phyloP scores from a whole-genome alignment of 2,888 invertebrate genomes.

The Ophioninae sp. region DNA sequence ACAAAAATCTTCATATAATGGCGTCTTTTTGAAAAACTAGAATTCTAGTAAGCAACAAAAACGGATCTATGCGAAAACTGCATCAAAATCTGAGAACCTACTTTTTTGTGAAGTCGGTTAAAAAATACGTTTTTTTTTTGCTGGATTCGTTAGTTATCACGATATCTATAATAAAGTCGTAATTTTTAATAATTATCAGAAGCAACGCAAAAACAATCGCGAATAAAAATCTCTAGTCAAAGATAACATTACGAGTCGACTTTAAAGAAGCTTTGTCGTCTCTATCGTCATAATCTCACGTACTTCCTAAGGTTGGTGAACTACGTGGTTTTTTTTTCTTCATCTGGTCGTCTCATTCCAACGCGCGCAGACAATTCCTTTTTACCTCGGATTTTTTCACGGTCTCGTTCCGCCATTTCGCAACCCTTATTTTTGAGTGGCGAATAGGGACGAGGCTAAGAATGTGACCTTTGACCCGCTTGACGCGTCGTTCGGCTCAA shows the following conservation, averaged over 20 bases:
- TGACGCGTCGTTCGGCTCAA: constrained; percentile 48
- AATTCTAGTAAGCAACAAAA: too few relatives aligned
- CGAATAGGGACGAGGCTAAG: constrained; percentile 5
- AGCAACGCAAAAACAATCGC: not conserved
- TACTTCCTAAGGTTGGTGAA: constrained; percentile 1
- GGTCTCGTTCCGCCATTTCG: constrained; percentile 39
- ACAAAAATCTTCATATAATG: too few relatives aligned
- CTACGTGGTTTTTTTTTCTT: not conserved
- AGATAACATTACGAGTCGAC: not conserved
- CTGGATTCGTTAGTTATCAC: too few relatives aligned
- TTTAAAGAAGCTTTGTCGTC: not conserved
- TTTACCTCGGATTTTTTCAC: constrained; percentile 37
- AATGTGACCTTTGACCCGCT: constrained; percentile 55
- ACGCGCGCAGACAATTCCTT: constrained; percentile 30
- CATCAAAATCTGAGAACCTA: too few relatives aligned
- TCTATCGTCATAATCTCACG: not conserved
- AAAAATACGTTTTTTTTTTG: too few relatives aligned
- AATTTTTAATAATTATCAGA: too few relatives aligned
- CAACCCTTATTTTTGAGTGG: constrained; percentile 28
- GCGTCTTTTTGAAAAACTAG: too few relatives aligned
- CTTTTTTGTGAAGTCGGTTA: too few relatives aligned
- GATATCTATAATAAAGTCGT: too few relatives aligned
- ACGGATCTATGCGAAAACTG: too few relatives aligned
- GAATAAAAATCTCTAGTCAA: not conserved
- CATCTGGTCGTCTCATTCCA: constrained; percentile 35